Conservation (phyloP, 1,140 invertebrate species). For the Tetramorium parvispinum region DNA sequence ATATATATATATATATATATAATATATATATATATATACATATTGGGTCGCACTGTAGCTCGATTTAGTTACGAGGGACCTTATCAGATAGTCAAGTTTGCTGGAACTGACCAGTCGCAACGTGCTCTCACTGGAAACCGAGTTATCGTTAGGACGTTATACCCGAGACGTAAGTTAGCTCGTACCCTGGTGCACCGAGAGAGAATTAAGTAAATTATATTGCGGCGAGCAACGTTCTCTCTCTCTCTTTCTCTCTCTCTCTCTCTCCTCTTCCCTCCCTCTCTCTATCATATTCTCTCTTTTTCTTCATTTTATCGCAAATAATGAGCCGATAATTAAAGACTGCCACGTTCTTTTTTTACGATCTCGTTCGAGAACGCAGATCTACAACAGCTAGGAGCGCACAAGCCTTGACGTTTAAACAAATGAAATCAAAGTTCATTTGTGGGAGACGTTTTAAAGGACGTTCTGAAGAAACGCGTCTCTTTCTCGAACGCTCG, state of each 20-base stretch:
- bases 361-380: not conserved
- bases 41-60: not conserved
- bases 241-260: conserved; percentile 32
- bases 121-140: conserved; percentile 61
- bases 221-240: conserved; percentile 26
- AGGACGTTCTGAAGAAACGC: not conserved
- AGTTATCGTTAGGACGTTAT: conserved; percentile 74
- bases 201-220: conserved; percentile 74
- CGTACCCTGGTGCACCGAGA: conserved; percentile 58
- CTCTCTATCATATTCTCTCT: not conserved
- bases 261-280: not conserved
- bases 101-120: conserved; percentile 61
- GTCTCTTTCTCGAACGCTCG: not conserved
- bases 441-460: conserved; percentile 13
- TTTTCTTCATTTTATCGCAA: conserved; percentile 26
- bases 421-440: conserved; percentile 1
- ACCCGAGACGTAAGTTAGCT: conserved; percentile 72
- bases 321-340: conserved; percentile 34
- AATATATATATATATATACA: not conserved
- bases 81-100: conserved; percentile 65
- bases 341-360: not conserved
- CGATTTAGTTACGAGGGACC: conserved; percentile 58
- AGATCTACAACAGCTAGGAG: not conserved
- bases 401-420: not conserved
- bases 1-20: not conserved